These are phyloP conservation scores for Spilarctia lutea DNA, from an alignment of 2,888 invertebrate genomes.

Conservation along the genomic window DNA sequence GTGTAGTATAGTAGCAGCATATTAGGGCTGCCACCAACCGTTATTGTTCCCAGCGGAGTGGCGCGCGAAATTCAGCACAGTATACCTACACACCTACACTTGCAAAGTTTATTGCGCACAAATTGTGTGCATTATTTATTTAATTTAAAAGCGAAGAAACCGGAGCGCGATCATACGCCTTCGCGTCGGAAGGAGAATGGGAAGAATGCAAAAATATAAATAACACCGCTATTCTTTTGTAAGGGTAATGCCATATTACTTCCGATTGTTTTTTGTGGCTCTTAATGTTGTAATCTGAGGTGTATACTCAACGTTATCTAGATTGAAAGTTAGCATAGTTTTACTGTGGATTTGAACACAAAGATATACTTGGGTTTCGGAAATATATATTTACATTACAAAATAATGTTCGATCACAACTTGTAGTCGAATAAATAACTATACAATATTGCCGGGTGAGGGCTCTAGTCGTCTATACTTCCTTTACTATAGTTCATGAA, in stretches of 20 bases:
- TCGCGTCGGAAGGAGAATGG: constrained; percentile 48
- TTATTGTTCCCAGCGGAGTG: constrained; percentile 80
- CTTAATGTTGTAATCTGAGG: constrained; percentile 8
- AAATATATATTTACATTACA: background rate
- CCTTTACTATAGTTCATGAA: too few species aligned
- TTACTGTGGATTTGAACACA: background rate
- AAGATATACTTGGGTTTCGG: background rate
- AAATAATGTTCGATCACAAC: too few species aligned
- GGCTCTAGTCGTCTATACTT: too few species aligned
- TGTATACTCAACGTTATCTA: background rate
- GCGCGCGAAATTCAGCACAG: constrained; percentile 77
- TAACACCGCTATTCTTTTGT: constrained; percentile 37
- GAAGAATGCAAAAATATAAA: constrained; percentile 55
- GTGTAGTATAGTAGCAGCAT: constrained; percentile 50
- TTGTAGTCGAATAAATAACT: background rate
- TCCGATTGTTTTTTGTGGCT: constrained; percentile 26
- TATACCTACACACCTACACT: constrained; percentile 73
- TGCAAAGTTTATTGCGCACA: constrained; percentile 83
- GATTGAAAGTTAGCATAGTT: background rate
- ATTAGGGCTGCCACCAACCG: constrained; percentile 65
- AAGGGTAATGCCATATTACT: constrained; percentile 37
- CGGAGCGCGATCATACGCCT: constrained; percentile 76
- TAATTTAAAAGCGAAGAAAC: constrained; percentile 86
- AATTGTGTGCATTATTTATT: constrained; percentile 86
- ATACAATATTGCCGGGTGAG: too few species aligned